Evolutionary conservation across 1,140 invertebrate species (phyloP).

Genomic region (Drosophila paulistorum): DNA sequence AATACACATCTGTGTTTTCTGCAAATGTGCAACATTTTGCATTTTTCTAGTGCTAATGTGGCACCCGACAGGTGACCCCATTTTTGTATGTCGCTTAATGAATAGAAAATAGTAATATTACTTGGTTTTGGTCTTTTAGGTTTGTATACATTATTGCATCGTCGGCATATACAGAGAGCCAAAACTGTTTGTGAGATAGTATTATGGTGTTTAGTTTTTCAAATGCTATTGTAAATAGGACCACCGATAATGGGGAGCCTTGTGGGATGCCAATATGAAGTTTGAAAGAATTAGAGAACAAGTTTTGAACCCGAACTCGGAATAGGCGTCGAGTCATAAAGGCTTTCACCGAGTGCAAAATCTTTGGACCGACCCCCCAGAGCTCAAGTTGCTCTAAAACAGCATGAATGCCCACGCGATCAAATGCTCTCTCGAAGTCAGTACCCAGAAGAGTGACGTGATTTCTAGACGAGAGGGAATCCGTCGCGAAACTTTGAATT

Average conservation of each 20-base stretch:
- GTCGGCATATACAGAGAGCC: not conserved
- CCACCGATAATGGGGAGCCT: not conserved
- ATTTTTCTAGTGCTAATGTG: constrained; percentile 19
- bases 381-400: constrained; percentile 1
- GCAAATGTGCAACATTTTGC: constrained; percentile 23
- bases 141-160: constrained; percentile 8
- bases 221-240: constrained; percentile 1
- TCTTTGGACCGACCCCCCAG: constrained; percentile 9
- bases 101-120: not conserved
- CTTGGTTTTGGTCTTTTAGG: constrained; percentile 16
- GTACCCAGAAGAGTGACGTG: not conserved
- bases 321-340: constrained; percentile 5
- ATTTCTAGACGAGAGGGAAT: constrained; percentile 5
- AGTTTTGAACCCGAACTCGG: constrained; percentile 6
- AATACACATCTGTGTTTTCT: constrained; percentile 14
- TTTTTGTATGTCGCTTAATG: constrained; percentile 6
- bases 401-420: not conserved
- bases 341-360: constrained; percentile 8
- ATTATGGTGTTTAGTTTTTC: constrained; percentile 2
- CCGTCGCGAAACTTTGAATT: constrained; percentile 1
- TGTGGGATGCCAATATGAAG: constrained; percentile 7
- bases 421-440: constrained; percentile 8
- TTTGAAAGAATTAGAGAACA: not conserved
- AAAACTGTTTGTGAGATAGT: not conserved
- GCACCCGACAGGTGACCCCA: constrained; percentile 21